Percentiles rank a stretch among this genome's conserved stretches.
Evolutionary conservation across 2,888 invertebrate genomes (phyloP).

Genomic region (Heliconius sara): DNA sequence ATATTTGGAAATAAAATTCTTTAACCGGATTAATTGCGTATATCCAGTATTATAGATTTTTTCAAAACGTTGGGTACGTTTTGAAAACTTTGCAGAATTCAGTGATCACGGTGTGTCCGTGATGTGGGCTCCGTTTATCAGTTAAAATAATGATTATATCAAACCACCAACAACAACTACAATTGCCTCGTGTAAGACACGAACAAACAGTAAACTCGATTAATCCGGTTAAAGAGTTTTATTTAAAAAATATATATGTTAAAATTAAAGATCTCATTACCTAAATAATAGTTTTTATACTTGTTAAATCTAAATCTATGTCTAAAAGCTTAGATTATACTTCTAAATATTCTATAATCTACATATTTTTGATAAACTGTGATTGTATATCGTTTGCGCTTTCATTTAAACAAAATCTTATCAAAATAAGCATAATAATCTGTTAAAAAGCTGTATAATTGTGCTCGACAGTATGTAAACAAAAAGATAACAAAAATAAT

Average conservation of each 20-base stretch:
- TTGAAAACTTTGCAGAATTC: too few relatives aligned
- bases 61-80: too few relatives aligned
- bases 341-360: background rate
- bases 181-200: too few relatives aligned
- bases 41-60: too few relatives aligned
- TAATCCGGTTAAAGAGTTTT: too few relatives aligned
- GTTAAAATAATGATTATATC: too few relatives aligned
- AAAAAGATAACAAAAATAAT: background rate
- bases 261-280: background rate
- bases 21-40: too few relatives aligned
- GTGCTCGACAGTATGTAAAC: slow-evolving; percentile 24
- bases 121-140: too few relatives aligned
- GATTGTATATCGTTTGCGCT: slow-evolving; percentile 31
- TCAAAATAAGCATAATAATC: slow-evolving; percentile 30
- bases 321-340: slow-evolving; percentile 12
- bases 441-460: slow-evolving; percentile 26
- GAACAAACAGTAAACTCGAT: too few relatives aligned
- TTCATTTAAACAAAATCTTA: slow-evolving; percentile 26
- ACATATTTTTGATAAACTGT: background rate
- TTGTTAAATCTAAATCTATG: slow-evolving; percentile 24
- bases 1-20: background rate
- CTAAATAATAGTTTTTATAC: background rate
- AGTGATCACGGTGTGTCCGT: too few relatives aligned
- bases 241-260: too few relatives aligned
- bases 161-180: too few relatives aligned